phyloP scores from a whole-genome alignment of 2,113 vertebrate species.

The Tachysurus vachellii region DNA sequence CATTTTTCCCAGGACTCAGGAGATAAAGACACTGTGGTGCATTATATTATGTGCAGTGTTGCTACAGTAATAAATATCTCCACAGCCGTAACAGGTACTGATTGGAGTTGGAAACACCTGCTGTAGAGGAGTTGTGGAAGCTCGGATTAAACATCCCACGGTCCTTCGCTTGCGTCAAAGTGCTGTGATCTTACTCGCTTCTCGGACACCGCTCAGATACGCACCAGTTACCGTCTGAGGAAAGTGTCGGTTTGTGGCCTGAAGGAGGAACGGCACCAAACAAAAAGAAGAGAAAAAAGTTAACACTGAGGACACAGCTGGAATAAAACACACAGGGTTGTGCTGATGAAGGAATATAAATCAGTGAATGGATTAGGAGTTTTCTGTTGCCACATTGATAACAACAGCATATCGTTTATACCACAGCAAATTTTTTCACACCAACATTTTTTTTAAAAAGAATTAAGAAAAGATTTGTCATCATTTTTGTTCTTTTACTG shows the following conservation, averaged over 20 bases:
- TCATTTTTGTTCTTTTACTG: background rate
- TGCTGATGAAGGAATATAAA: background rate
- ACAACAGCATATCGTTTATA: background rate
- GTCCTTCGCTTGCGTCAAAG: constrained; percentile 66
- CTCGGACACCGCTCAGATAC: constrained; percentile 93
- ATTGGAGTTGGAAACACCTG: background rate
- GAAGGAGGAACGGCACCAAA: constrained; percentile 27
- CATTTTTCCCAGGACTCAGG: background rate
- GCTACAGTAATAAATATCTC: constrained; percentile 28
- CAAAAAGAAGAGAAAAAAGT: background rate
- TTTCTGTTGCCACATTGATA: background rate
- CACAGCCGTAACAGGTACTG: background rate
- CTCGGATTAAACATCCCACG: background rate
- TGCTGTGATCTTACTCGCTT: constrained; percentile 96
- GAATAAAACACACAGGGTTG: background rate
- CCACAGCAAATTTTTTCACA: background rate
- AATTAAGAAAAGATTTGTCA: background rate
- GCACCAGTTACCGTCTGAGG: constrained; percentile 97
- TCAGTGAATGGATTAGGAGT: background rate
- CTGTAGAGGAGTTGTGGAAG: background rate
- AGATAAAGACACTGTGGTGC: background rate
- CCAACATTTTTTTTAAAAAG: background rate
- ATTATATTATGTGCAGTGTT: background rate
- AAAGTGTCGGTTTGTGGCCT: constrained; percentile 98
- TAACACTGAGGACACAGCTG: background rate